phyloP scores from a whole-genome alignment of 2,113 vertebrate species.

The Thalassoma bifasciatum region DNA sequence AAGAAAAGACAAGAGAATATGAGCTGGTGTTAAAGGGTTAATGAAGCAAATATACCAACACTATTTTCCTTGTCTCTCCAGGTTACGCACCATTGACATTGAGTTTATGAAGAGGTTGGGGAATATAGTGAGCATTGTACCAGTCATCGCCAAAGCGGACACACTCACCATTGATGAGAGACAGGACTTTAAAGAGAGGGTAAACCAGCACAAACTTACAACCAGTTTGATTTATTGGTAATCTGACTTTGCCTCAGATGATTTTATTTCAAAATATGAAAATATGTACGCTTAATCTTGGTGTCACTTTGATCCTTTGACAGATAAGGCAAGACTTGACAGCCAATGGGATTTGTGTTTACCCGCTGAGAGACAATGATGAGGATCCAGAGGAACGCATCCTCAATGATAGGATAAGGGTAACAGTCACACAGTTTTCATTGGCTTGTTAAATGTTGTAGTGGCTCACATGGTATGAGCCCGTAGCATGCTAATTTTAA shows the following conservation, averaged over 20 bases:
- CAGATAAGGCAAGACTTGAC: slow-evolving; percentile 93
- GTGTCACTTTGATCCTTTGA: slow-evolving; percentile 9
- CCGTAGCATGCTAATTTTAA: too few relatives aligned
- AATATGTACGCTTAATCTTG: neutral
- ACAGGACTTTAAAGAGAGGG: slow-evolving; percentile 89
- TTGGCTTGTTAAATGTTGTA: neutral
- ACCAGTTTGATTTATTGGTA: neutral
- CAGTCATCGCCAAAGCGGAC: slow-evolving; percentile 91
- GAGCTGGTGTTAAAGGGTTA: too few relatives aligned
- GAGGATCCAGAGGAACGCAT: slow-evolving; percentile 88
- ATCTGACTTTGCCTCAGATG: neutral
- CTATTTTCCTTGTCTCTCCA: slow-evolving; percentile 47
- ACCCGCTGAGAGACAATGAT: slow-evolving; percentile 91
- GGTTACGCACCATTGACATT: slow-evolving; percentile 90
- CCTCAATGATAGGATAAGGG: slow-evolving; percentile 92
- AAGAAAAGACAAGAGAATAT: too few relatives aligned
- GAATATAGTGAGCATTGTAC: slow-evolving; percentile 90
- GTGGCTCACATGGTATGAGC: neutral
- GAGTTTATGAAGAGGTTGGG: slow-evolving; percentile 91
- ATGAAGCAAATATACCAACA: neutral
- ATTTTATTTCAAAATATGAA: neutral
- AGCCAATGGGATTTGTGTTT: slow-evolving; percentile 88
- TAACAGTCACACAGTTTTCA: slow-evolving; percentile 60
- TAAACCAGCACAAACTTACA: slow-evolving; percentile 66
- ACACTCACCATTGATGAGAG: slow-evolving; percentile 91